These are phyloP conservation scores for Psylliodes chrysocephalus DNA, from an alignment of 2,888 invertebrate species.

Conservation along the genomic window DNA sequence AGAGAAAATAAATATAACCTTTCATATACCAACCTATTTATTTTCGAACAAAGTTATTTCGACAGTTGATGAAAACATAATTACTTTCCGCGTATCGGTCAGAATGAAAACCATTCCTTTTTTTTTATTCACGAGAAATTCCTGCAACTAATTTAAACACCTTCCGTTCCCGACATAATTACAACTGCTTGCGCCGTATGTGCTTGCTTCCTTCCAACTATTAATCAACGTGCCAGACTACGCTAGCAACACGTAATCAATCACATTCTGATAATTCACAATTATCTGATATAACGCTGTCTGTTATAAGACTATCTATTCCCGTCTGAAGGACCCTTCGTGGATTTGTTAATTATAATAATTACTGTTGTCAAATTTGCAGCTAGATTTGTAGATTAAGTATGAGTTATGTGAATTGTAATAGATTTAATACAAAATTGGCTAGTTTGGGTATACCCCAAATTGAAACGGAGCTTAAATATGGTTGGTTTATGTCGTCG, in stretches of 20 bases:
- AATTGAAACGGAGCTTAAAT: no score
- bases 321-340: background rate
- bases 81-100: no score
- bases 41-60: no score
- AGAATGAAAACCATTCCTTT: no score
- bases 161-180: background rate
- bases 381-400: no score
- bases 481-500: no score
- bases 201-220: background rate
- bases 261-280: constrained; percentile 17
- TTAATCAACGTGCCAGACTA: constrained; percentile 16
- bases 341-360: background rate
- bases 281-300: constrained; percentile 15
- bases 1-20: no score
- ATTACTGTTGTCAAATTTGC: background rate
- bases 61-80: no score
- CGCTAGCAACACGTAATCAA: constrained; percentile 16
- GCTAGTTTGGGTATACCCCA: no score
- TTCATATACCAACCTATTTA: no score
- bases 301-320: constrained; percentile 11
- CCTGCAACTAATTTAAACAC: background rate
- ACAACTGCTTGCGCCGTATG: background rate
- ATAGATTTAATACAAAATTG: no score
- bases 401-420: no score
- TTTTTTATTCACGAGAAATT: background rate